Percentiles rank a stretch among this genome's conserved stretches.
Evolutionary conservation across 2,797 vertebrate species (phyloP).

Genomic region (Coregonus sp.): DNA sequence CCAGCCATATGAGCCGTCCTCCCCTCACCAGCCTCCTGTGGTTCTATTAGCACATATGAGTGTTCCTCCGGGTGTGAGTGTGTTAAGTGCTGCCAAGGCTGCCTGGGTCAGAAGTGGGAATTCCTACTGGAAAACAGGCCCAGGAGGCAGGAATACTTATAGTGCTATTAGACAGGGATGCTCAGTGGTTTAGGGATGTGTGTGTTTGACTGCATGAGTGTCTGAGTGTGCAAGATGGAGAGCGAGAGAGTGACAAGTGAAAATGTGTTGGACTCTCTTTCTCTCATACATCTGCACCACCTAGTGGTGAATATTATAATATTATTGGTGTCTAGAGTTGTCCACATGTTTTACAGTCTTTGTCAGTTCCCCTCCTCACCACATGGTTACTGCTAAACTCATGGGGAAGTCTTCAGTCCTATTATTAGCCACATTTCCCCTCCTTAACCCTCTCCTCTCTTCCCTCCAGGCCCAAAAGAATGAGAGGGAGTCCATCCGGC

Average conservation of each 20-base stretch:
- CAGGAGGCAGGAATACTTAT: not conserved
- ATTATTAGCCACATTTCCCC: not conserved
- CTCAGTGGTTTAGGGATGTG: slow-evolving; percentile 21
- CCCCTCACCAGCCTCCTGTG: too few species aligned
- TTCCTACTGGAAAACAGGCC: slow-evolving; percentile 16
- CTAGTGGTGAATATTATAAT: slow-evolving; percentile 36
- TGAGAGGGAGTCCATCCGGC: slow-evolving; percentile 97
- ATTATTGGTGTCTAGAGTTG: not conserved
- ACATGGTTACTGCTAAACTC: not conserved
- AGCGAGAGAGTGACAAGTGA: not conserved
- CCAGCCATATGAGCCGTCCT: too few species aligned
- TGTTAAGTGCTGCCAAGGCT: slow-evolving; percentile 36
- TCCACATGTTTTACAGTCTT: not conserved
- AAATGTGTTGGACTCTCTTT: slow-evolving; percentile 18
- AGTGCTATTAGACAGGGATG: slow-evolving; percentile 14
- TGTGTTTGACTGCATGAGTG: not conserved
- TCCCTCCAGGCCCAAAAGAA: slow-evolving; percentile 92
- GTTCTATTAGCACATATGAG: not conserved
- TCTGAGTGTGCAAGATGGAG: not conserved
- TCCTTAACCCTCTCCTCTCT: slow-evolving; percentile 8
- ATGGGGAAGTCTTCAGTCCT: not conserved
- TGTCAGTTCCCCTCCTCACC: not conserved
- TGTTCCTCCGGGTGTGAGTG: slow-evolving; percentile 20
- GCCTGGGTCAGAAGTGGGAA: slow-evolving; percentile 17
- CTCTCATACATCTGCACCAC: slow-evolving; percentile 45